Evolutionary conservation across 2,797 vertebrate species (phyloP), one percentile per base, ranked within the genome.

Genomic region (Sebastes jordani): DNA sequence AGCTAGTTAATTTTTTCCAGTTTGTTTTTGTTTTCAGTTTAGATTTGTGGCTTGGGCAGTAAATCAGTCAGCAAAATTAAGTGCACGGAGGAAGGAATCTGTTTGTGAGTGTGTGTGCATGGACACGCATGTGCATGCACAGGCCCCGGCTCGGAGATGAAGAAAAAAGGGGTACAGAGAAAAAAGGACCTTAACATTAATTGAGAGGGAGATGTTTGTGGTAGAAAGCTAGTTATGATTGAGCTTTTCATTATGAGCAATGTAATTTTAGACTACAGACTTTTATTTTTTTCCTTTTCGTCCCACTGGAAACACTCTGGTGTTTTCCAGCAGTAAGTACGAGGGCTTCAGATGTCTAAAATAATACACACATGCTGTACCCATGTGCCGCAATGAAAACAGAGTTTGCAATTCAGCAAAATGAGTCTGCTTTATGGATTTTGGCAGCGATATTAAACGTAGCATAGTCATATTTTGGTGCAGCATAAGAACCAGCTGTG

Each of bases 371-470:
- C 88, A 86, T 80, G 81, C 86, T 86, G 82, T 22, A 84, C 79
- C 81, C 88, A 91, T 87, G 89, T 86, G 89, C 85, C 88, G 80
- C 83, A 93, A 92, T 91, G 85, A 87, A 88, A 94, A 92, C 86
- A 91, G 16, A 66, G 75, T 85, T 84, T 89, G 85, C 85, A 61
- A 86, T 78, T 93, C 92, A 92, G 92, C 91, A 89, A 70, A 92
- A 90, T 78, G 64, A 86, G 83, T 60, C 23, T 1, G 62, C 78
- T 92, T 91, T 87, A 92, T 90, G 86, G 84, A 86, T 63, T 68
- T 82, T 92, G 92, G 89, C 89, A 86, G 64, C 60, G 52, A 64
- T 69, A 76, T 71, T 63, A 91, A 87, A 88, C 11, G 38, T 54
- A 74, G 77, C 65, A 30, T 62, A 34, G 74, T 90, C 58, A 78